A percentile compares a stretch with the other conserved stretches of the same genome.
These are phyloP conservation scores for Tetragonula carbonaria DNA, from an alignment of 2,888 invertebrate species.

Conservation along the genomic window DNA sequence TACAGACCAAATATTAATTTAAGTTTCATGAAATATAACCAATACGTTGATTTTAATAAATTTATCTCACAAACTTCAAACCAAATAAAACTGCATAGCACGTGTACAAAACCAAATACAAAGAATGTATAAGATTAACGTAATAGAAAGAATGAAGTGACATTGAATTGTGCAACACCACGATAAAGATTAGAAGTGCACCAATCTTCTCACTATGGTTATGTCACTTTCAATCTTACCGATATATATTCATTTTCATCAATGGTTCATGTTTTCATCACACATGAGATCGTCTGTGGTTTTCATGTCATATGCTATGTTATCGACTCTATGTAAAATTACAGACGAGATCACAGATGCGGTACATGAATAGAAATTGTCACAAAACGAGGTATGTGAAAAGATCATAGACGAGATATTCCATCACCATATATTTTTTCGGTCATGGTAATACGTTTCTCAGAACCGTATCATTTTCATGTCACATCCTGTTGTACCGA, in stretches of 20 bases:
- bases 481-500: too few species aligned
- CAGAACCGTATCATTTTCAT: too few species aligned
- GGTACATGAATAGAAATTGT: too few species aligned
- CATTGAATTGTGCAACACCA: neutral
- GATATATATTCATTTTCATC: neutral
- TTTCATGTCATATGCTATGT: neutral
- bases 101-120: neutral
- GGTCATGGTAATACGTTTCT: too few species aligned
- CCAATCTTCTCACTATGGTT: neutral
- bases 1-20: neutral
- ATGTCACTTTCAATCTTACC: neutral
- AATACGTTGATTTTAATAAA: neutral
- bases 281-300: too few species aligned
- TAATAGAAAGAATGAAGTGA: neutral
- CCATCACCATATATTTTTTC: too few species aligned
- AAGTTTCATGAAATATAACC: neutral
- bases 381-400: too few species aligned
- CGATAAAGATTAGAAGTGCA: neutral
- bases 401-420: too few species aligned
- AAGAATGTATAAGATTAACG: neutral
- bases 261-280: neutral
- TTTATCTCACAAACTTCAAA: neutral
- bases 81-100: neutral
- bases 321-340: neutral
- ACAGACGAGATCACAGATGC: too few species aligned